Percentiles rank a stretch among this genome's conserved stretches.
Conservation (phyloP, 2,113 vertebrate genomes). For the Sphaerodactylus townsendi region DNA sequence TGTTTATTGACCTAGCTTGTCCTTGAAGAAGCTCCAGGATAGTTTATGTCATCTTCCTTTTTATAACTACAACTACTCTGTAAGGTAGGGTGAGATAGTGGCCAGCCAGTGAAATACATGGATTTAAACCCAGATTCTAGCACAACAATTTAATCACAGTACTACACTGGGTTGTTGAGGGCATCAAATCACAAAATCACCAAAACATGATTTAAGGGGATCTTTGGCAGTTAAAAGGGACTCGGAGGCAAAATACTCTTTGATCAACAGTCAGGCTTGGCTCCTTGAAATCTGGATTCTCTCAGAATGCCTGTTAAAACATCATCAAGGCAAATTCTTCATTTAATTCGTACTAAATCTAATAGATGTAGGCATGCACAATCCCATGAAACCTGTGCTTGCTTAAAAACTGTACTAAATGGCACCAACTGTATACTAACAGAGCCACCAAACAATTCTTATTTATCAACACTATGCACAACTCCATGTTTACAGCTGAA, state of each 20-base stretch:
- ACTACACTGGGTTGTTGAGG: neutral
- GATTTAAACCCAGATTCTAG: too few relatives aligned
- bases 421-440: neutral
- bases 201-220: neutral
- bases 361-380: neutral
- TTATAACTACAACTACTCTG: too few relatives aligned
- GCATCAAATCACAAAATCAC: neutral
- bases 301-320: neutral
- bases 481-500: neutral
- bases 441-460: neutral
- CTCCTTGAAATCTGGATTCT: neutral
- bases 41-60: too few relatives aligned
- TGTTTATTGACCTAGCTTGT: too few relatives aligned
- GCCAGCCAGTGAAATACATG: too few relatives aligned
- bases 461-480: neutral
- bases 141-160: too few relatives aligned
- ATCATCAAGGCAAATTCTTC: too few relatives aligned
- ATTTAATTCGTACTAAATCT: neutral
- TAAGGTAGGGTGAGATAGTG: too few relatives aligned
- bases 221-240: neutral
- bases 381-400: neutral
- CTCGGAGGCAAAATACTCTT: neutral
- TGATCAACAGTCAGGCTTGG: neutral
- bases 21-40: too few relatives aligned
- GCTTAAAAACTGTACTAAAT: neutral